phyloP scores from a whole-genome alignment of 2,797 vertebrate genomes.

The Siniperca scherzeri region DNA sequence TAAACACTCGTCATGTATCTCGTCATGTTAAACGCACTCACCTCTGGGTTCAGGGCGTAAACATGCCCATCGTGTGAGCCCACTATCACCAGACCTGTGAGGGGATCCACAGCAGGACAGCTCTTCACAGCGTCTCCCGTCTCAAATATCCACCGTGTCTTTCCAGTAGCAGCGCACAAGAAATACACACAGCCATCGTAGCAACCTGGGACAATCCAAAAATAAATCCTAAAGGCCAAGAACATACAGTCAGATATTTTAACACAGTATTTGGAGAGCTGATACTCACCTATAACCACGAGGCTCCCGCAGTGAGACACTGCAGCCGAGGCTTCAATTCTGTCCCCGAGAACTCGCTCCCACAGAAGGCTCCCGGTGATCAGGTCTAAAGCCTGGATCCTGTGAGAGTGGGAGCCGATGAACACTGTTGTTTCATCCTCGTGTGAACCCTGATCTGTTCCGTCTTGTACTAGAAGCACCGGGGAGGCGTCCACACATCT shows the following conservation, averaged over 20 bases:
- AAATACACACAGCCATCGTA: constrained; percentile 93
- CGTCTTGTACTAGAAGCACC: constrained; percentile 81
- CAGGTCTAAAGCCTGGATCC: constrained; percentile 91
- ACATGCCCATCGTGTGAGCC: constrained; percentile 94
- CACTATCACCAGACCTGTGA: constrained; percentile 88
- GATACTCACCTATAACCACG: constrained; percentile 89
- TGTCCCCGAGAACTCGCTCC: constrained; percentile 92
- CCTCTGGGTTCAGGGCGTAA: constrained; percentile 93
- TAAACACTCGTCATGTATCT: background rate
- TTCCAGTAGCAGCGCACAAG: constrained; percentile 86
- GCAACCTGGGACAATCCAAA: constrained; percentile 85
- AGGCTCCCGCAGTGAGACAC: constrained; percentile 90
- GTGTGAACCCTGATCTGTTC: constrained; percentile 24
- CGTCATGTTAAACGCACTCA: constrained; percentile 72
- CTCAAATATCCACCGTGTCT: constrained; percentile 89
- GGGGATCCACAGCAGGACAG: constrained; percentile 87
- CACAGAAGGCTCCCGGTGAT: constrained; percentile 87
- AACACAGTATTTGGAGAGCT: background rate
- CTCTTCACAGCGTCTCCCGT: constrained; percentile 93
- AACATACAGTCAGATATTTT: background rate
- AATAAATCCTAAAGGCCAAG: background rate
- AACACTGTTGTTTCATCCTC: constrained; percentile 80
- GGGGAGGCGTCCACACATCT: constrained; percentile 97
- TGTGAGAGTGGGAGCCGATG: constrained; percentile 94
- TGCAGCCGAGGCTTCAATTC: constrained; percentile 94